Percentiles rank a stretch among this genome's conserved stretches.
Conservation (phyloP, 1,140 invertebrate species). For the Cydia strobilella region DNA sequence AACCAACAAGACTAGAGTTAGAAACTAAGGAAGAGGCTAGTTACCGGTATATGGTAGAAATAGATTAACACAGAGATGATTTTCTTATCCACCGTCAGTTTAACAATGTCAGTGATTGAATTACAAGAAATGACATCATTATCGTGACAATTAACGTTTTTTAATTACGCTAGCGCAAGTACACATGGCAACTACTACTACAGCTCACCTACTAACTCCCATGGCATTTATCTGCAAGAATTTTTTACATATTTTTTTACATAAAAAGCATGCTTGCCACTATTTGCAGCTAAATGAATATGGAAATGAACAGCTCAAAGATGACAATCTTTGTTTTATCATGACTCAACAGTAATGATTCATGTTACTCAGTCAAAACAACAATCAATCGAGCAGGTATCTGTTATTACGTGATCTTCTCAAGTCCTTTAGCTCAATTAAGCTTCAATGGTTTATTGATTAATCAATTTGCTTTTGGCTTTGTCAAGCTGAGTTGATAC, state of each 20-base stretch:
- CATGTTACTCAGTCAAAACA: not conserved
- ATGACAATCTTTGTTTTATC: not conserved
- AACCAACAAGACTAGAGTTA: not conserved
- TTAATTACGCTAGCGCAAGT: not conserved
- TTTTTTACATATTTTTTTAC: not conserved
- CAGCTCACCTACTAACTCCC: not conserved
- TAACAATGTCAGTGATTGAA: not conserved
- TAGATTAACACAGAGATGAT: not conserved
- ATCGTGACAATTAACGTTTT: not conserved
- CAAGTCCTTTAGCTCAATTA: conserved; percentile 1
- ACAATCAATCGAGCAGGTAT: not conserved
- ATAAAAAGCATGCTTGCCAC: not conserved
- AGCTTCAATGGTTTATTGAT: conserved; percentile 18
- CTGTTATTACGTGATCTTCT: conserved; percentile 5
- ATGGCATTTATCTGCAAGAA: not conserved
- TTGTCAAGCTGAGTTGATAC: not conserved
- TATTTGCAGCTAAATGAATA: not conserved
- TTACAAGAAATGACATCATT: not conserved
- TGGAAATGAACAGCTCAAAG: not conserved
- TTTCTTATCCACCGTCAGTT: not conserved
- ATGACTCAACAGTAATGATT: not conserved
- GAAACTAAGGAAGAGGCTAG: not conserved
- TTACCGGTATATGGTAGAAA: not conserved
- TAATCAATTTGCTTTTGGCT: conserved; percentile 16
- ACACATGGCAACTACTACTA: not conserved